Conservation (phyloP, 1,140 invertebrate species). For the Sesamia nonagrioides region DNA sequence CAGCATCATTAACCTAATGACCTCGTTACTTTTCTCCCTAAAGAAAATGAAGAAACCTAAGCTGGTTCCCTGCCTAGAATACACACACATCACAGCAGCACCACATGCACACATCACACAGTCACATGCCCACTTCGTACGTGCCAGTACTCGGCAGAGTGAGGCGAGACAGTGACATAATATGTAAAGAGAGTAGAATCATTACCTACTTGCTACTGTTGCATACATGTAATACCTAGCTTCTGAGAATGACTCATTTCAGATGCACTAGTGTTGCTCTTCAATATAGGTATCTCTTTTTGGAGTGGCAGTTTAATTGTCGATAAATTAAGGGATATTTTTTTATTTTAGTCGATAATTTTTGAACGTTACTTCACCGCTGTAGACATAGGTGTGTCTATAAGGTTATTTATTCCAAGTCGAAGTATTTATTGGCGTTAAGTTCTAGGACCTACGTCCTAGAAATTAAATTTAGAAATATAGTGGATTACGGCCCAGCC, state of each 20-base stretch:
- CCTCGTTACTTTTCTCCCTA: background rate
- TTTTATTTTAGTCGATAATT: background rate
- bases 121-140: background rate
- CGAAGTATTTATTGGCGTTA: no score
- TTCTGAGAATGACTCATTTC: background rate
- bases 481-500: no score
- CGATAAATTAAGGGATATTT: background rate
- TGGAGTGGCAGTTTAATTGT: background rate
- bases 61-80: background rate
- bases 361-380: no score
- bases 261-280: conserved; percentile 14
- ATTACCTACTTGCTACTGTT: conserved; percentile 8
- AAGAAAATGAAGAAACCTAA: background rate
- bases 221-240: background rate
- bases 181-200: conserved; percentile 17
- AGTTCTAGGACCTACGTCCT: no score
- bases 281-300: background rate
- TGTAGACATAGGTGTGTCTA: no score
- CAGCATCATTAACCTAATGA: background rate
- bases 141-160: background rate
- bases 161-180: conserved; percentile 21
- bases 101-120: no score
- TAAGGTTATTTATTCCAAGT: no score
- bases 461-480: no score
- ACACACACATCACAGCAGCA: no score